phyloP scores from a whole-genome alignment of 2,113 vertebrate species.

The Ornithorhynchus anatinus region DNA sequence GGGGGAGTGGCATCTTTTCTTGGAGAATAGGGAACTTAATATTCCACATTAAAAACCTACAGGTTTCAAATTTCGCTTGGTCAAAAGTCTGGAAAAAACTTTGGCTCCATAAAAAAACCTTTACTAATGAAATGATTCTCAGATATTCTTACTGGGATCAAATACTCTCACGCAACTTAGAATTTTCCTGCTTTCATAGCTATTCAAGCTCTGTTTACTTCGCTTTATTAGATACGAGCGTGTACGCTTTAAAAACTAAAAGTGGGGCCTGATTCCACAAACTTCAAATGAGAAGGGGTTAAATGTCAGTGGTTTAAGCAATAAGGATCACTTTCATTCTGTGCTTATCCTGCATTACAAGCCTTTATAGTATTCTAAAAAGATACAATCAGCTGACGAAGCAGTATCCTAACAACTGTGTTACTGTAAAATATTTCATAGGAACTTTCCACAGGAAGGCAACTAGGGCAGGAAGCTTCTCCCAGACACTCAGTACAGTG shows the following conservation, averaged over 20 bases:
- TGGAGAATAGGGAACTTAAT: background rate
- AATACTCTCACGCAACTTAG: background rate
- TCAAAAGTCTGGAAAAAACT: constrained; percentile 1
- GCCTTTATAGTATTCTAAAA: background rate
- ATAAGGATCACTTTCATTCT: background rate
- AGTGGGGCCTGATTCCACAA: background rate
- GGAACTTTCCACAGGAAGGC: too few relatives aligned
- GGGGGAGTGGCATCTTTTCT: too few relatives aligned
- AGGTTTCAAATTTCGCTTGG: constrained; percentile 25
- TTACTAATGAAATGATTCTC: constrained; percentile 18
- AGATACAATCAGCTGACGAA: background rate
- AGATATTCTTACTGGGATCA: constrained; percentile 11
- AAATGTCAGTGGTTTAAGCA: background rate
- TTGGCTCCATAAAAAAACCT: constrained; percentile 8
- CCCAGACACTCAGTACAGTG: too few relatives aligned
- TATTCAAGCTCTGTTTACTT: background rate
- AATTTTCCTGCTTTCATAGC: background rate
- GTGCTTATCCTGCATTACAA: background rate
- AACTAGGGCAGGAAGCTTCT: too few relatives aligned
- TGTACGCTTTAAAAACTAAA: rapidly evolving
- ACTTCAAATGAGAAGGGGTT: background rate
- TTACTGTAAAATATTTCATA: too few relatives aligned
- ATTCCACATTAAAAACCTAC: constrained; percentile 29
- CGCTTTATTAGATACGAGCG: background rate
- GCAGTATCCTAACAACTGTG: background rate